phyloP scores from a whole-genome alignment of 2,113 vertebrate genomes.

The Piliocolobus tephrosceles region DNA sequence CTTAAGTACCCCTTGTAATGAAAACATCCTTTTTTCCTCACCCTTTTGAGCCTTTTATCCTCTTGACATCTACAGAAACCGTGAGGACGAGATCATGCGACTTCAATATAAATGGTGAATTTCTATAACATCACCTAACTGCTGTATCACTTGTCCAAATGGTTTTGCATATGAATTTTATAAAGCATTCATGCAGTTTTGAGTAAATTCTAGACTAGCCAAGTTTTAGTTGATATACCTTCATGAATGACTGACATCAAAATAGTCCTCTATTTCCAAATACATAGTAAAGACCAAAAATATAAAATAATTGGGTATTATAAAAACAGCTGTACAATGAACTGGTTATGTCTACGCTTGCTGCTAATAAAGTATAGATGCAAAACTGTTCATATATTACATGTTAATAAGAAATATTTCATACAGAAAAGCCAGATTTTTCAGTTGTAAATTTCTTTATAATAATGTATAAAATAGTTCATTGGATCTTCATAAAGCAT shows the following conservation, averaged over 20 bases:
- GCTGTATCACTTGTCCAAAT: slow-evolving; percentile 63
- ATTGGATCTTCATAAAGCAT: background rate
- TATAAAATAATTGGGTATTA: background rate
- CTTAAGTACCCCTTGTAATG: background rate
- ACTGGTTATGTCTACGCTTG: background rate
- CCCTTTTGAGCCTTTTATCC: slow-evolving; percentile 30
- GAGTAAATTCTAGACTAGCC: slow-evolving; percentile 48
- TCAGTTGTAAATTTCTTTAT: background rate
- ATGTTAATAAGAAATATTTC: background rate
- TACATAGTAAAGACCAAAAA: background rate
- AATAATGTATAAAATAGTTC: background rate
- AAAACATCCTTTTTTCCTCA: slow-evolving; percentile 27
- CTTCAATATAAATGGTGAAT: slow-evolving; percentile 59
- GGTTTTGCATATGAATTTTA: slow-evolving; percentile 76
- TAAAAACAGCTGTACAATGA: background rate
- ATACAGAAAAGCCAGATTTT: background rate
- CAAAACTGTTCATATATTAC: background rate
- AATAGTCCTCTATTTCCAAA: background rate
- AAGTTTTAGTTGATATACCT: slow-evolving; percentile 54
- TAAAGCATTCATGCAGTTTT: slow-evolving; percentile 50
- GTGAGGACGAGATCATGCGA: background rate
- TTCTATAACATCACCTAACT: slow-evolving; percentile 64
- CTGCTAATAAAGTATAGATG: background rate
- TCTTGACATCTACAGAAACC: background rate
- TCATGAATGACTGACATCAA: background rate